These are phyloP conservation scores for Nephila pilipes DNA, from an alignment of 1,140 invertebrate genomes.

Conservation along the genomic window DNA sequence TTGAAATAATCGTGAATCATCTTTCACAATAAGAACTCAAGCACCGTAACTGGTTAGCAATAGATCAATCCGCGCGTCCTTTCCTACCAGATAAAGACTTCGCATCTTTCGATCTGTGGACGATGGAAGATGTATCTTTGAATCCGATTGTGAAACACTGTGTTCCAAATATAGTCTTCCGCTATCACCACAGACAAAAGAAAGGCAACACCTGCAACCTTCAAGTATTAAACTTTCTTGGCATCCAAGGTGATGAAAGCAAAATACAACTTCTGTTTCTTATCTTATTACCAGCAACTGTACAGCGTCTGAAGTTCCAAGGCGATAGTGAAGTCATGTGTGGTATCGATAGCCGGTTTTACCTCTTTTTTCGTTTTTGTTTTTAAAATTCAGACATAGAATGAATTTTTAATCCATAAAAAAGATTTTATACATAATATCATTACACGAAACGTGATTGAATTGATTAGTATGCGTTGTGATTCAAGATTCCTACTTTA, in stretches of 20 bases:
- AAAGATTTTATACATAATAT: no score
- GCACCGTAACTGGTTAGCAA: constrained; percentile 33
- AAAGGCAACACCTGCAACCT: constrained; percentile 48
- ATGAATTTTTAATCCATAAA: no score
- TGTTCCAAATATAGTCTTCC: constrained; percentile 22
- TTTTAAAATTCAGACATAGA: not conserved
- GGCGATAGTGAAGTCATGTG: constrained; percentile 13
- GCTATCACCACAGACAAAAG: constrained; percentile 28
- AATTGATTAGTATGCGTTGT: no score
- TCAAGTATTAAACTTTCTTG: constrained; percentile 44
- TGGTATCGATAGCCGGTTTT: constrained; percentile 14
- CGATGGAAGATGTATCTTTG: not conserved
- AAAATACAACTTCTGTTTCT: constrained; percentile 34
- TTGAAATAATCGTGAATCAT: constrained; percentile 31
- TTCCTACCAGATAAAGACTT: not conserved
- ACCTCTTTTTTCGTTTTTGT: not conserved
- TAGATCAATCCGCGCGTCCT: constrained; percentile 4
- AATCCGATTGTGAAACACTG: constrained; percentile 3
- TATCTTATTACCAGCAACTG: not conserved
- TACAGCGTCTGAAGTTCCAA: constrained; percentile 12
- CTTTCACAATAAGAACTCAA: not conserved
- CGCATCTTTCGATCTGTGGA: not conserved
- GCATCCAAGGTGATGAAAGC: constrained; percentile 21
- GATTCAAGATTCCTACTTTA: no score
- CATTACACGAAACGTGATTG: no score